These are phyloP conservation scores for Erebia aethiops DNA, from an alignment of 2,888 invertebrate genomes.

Conservation along the genomic window DNA sequence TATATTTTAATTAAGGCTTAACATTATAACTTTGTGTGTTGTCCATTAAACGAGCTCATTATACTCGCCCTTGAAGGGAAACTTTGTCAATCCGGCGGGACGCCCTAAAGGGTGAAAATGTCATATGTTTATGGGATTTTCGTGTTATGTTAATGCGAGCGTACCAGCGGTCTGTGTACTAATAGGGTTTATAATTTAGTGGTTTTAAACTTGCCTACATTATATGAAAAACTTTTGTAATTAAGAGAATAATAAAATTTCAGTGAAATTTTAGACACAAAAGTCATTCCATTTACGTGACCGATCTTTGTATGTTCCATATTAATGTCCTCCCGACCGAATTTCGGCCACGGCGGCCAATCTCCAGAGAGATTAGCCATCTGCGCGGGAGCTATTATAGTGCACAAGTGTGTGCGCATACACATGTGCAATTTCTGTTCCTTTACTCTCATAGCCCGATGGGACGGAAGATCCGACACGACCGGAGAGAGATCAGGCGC, in stretches of 20 bases:
- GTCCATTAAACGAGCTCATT: slow-evolving; percentile 47
- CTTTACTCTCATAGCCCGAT: too few species aligned
- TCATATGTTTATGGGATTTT: slow-evolving; percentile 78
- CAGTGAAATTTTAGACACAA: too few species aligned
- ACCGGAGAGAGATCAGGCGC: too few species aligned
- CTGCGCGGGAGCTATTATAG: too few species aligned
- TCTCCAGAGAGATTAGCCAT: too few species aligned
- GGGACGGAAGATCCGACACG: too few species aligned
- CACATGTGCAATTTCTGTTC: too few species aligned
- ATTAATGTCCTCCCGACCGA: too few species aligned
- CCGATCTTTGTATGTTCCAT: too few species aligned
- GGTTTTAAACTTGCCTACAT: slow-evolving; percentile 13
- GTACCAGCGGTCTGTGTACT: slow-evolving; percentile 43
- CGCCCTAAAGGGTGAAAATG: slow-evolving; percentile 73
- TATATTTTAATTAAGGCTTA: slow-evolving; percentile 17
- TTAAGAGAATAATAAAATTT: background rate
- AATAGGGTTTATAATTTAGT: slow-evolving; percentile 24
- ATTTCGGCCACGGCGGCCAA: too few species aligned
- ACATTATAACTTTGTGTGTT: slow-evolving; percentile 25
- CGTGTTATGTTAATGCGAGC: slow-evolving; percentile 77
- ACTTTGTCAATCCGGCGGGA: slow-evolving; percentile 59
- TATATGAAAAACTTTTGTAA: background rate
- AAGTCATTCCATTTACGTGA: too few species aligned
- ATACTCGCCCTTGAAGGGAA: slow-evolving; percentile 59
- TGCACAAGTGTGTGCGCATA: too few species aligned